Percentiles rank a stretch among this genome's conserved stretches.
These are phyloP conservation scores for Autographa pulchrina DNA, from an alignment of 2,888 invertebrate genomes.

Conservation along the genomic window DNA sequence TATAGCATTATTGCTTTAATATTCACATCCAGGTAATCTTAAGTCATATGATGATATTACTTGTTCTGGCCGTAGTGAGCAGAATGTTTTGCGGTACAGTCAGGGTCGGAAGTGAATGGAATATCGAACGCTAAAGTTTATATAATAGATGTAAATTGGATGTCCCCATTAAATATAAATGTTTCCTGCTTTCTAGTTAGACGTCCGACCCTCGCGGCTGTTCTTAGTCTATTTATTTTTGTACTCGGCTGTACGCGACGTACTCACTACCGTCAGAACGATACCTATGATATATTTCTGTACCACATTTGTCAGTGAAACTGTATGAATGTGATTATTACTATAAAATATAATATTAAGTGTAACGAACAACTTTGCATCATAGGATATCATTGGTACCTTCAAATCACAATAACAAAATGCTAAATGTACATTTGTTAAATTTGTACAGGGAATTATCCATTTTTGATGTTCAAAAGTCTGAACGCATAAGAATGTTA, in stretches of 20 bases:
- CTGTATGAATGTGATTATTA: constrained; percentile 66
- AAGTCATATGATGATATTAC: constrained; percentile 76
- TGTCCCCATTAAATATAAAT: constrained; percentile 47
- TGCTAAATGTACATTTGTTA: constrained; percentile 84
- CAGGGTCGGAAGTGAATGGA: constrained; percentile 47
- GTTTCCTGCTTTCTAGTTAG: constrained; percentile 54
- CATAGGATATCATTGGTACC: constrained; percentile 61
- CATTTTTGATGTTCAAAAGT: constrained; percentile 87
- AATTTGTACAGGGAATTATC: constrained; percentile 87
- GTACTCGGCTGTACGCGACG: constrained; percentile 34
- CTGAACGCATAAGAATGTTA: constrained; percentile 81
- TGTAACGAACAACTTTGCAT: constrained; percentile 60
- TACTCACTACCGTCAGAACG: constrained; percentile 42
- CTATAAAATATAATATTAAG: constrained; percentile 64
- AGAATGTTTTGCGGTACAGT: constrained; percentile 39
- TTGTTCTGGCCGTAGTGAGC: constrained; percentile 69
- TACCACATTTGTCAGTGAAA: constrained; percentile 66
- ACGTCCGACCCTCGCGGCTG: constrained; percentile 32
- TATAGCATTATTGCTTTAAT: constrained; percentile 82
- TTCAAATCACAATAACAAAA: constrained; percentile 89
- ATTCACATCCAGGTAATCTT: constrained; percentile 82
- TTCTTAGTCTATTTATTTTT: constrained; percentile 51
- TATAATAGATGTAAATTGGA: constrained; percentile 47
- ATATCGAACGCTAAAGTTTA: constrained; percentile 41
- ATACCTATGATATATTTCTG: constrained; percentile 52